Evolutionary conservation across 2,797 vertebrate genomes (phyloP).

Genomic region (Urocyon cinereoargenteus): DNA sequence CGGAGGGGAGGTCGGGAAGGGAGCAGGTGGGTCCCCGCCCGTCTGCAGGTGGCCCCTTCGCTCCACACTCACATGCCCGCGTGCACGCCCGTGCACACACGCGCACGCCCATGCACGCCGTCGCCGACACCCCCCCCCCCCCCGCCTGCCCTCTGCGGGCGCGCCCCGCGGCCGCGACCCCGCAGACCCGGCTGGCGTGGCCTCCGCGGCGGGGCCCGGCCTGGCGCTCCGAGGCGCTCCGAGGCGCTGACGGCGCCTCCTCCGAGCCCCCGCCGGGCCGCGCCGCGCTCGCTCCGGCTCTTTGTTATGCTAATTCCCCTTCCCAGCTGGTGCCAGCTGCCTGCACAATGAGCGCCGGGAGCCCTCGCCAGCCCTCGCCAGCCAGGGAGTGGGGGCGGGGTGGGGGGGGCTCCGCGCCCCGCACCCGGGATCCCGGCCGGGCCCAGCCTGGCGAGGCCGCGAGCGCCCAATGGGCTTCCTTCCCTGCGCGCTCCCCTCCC

Average conservation of each 20-base stretch:
- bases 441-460: neutral
- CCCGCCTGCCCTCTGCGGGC: neutral
- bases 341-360: constrained; percentile 80
- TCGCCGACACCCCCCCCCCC: neutral
- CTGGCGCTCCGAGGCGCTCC: neutral
- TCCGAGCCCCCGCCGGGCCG: constrained; percentile 80
- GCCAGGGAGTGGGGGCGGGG: constrained; percentile 81
- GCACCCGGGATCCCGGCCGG: neutral
- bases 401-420: constrained; percentile 34
- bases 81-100: neutral
- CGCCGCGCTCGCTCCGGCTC: constrained; percentile 82
- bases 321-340: constrained; percentile 88
- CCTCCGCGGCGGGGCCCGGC: neutral
- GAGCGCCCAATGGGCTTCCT: neutral
- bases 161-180: neutral
- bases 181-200: neutral
- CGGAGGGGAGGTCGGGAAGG: neutral
- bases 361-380: constrained; percentile 82
- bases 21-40: neutral
- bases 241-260: constrained; percentile 72
- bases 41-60: neutral
- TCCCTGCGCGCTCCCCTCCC: neutral
- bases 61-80: neutral
- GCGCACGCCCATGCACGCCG: neutral
- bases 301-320: constrained; percentile 90